These are phyloP conservation scores for Acanthosepion lycidas DNA, from an alignment of 2,888 invertebrate genomes.

Conservation along the genomic window DNA sequence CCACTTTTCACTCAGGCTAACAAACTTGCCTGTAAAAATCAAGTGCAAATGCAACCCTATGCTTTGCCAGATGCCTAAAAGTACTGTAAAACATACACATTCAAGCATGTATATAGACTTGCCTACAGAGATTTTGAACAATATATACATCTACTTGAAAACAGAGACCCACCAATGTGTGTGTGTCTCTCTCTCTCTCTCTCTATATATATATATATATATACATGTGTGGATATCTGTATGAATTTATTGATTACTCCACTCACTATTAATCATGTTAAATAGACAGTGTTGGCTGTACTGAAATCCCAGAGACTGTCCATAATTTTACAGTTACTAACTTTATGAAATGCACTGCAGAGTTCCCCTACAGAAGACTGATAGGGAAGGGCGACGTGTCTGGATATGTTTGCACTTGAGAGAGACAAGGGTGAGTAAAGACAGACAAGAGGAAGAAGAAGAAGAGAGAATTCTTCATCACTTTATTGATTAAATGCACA, in stretches of 20 bases:
- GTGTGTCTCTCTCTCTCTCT: neutral
- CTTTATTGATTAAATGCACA: neutral
- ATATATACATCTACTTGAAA: neutral
- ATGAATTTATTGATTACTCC: neutral
- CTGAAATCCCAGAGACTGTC: slow-evolving; percentile 10
- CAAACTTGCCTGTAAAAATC: no score
- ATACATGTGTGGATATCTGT: neutral
- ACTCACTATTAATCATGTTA: slow-evolving; percentile 6
- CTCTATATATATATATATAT: no score
- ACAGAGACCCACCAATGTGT: neutral
- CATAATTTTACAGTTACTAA: neutral
- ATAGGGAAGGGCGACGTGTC: neutral
- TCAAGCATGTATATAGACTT: no score
- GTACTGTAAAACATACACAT: no score
- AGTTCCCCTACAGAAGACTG: neutral
- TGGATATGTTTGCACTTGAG: slow-evolving; percentile 33
- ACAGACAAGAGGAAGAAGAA: neutral
- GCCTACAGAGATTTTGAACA: no score
- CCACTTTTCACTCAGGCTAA: no score
- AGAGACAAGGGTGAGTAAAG: neutral
- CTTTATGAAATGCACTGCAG: slow-evolving; percentile 1
- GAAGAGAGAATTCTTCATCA: neutral
- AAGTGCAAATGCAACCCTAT: no score
- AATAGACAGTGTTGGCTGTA: neutral
- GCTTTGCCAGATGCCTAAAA: no score